Base-by-base conservation (phyloP, 1,140 invertebrate genomes). In the Acromyrmex heyeri region DNA sequence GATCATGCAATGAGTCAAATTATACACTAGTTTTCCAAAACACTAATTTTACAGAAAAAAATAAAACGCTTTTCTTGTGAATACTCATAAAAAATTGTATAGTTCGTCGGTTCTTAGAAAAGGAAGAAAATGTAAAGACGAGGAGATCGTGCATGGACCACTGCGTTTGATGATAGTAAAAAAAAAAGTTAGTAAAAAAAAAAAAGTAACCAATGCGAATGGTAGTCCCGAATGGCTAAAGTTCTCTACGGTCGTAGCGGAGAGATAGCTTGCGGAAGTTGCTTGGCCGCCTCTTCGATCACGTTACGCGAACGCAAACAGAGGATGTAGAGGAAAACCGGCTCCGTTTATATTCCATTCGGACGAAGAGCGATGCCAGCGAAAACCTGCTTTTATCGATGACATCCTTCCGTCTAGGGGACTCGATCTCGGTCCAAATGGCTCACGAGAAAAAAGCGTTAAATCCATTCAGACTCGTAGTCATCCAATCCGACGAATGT, bases 211-310 rank as follows among this genome's bases (percentile, higher is more conserved):
- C 53, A 44, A 48, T 76, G 57, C 64, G 53, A 85, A 76, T 65
- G 50, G 59, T 50, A 67, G n/a, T 10, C 6, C n/a, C 48, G 53
- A 88, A 64, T 55, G 61, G 82, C 38, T 75, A 86, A 89, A 88
- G 70, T 87, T 90, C 12, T 34, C 12, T 27, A n/a, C 27, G 44
- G n/a, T 53, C 59, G n/a, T 62, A 27, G 76, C 38, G 24, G 27
- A 44, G 48, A 78, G 38, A 44, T 44, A 65, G 38, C 61, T 85
- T 57, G 16, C 70, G 50, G 44, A 89, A 85, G 77, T 85, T 85
- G 10, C 67, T 72, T 34, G 48, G 44, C 57, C 70, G 78, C 38
- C 53, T 72, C 34, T 48, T 69, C 64, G 14, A 72, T 78, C 86
- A 27, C 27, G 21, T 30, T 27, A 34, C 67, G 55, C 64, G 27